phyloP scores from a whole-genome alignment of 2,113 vertebrate genomes.

The Rhineura floridana region DNA sequence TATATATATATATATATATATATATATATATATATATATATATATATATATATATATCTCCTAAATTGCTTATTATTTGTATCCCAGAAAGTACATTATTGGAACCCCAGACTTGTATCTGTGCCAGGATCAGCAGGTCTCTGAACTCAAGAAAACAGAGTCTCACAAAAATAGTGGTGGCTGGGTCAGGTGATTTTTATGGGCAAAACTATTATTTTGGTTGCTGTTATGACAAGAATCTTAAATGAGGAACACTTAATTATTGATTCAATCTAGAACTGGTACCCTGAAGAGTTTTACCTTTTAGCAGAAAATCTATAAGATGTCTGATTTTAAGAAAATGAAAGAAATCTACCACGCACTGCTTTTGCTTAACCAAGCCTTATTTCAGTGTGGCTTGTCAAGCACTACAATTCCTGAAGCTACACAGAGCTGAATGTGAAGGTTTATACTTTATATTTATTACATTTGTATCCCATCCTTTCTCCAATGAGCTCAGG shows the following conservation, averaged over 20 bases:
- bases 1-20: no score
- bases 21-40: no score
- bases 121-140: not conserved
- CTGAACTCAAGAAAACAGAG: not conserved
- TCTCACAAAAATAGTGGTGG: not conserved
- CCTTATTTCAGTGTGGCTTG: not conserved
- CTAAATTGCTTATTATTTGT: constrained; percentile 4
- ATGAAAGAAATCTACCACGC: constrained; percentile 7
- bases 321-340: constrained; percentile 1
- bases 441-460: not conserved
- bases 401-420: not conserved
- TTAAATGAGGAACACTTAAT: constrained; percentile 12
- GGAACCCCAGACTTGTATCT: not conserved
- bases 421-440: not conserved
- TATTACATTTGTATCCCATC: not conserved
- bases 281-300: not conserved
- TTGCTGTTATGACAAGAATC: constrained; percentile 9
- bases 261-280: constrained; percentile 1
- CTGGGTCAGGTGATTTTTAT: not conserved
- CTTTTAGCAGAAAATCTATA: constrained; percentile 19
- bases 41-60: no score
- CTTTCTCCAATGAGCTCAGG: not conserved
- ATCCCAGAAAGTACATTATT: not conserved
- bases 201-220: constrained; percentile 3
- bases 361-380: not conserved